These are phyloP conservation scores for Limenitis camilla DNA, from an alignment of 2,888 invertebrate species.

Conservation along the genomic window DNA sequence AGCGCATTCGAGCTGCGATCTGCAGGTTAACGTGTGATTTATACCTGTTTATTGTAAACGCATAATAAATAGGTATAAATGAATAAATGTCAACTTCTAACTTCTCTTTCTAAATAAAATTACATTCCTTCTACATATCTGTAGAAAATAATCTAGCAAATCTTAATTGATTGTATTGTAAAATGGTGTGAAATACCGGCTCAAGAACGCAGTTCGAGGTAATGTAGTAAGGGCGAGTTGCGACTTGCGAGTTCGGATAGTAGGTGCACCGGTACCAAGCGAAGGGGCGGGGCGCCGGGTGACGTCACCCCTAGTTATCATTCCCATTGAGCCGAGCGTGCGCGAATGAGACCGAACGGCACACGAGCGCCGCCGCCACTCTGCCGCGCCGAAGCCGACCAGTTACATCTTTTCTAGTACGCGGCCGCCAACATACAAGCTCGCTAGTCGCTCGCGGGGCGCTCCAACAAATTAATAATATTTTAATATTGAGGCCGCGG, in stretches of 20 bases:
- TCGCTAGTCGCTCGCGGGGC: constrained; percentile 36
- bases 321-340: constrained; percentile 53
- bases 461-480: constrained; percentile 30
- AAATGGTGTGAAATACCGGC: constrained; percentile 8
- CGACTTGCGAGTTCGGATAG: constrained; percentile 16
- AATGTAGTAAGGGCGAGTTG: constrained; percentile 18
- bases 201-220: constrained; percentile 1
- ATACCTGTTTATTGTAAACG: no score
- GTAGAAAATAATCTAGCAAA: no score
- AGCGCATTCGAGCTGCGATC: no score
- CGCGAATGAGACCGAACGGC: constrained; percentile 44
- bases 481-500: constrained; percentile 31
- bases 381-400: constrained; percentile 57
- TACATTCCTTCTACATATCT: no score
- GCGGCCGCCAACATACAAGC: constrained; percentile 52
- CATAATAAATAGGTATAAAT: no score
- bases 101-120: no score
- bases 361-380: constrained; percentile 36
- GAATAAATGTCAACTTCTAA: no score
- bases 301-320: constrained; percentile 60
- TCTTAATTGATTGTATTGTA: no score
- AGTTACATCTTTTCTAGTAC: constrained; percentile 64
- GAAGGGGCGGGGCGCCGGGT: constrained; percentile 35
- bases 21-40: no score
- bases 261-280: no score